Evolutionary conservation across 2,888 invertebrate species (phyloP).

Genomic region (Seira ritae): DNA sequence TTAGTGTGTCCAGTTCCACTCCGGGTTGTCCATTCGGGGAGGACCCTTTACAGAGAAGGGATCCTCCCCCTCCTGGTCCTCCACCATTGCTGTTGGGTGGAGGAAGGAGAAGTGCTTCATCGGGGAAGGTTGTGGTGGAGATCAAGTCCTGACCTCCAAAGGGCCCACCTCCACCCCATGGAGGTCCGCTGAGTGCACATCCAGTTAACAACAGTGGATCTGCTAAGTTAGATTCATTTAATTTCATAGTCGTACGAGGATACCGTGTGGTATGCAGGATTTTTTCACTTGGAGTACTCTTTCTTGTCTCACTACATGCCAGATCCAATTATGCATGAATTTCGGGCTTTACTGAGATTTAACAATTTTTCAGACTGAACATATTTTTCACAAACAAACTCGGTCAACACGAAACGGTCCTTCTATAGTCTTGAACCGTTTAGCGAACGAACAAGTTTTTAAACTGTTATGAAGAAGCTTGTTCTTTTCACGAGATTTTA

Average conservation of each 20-base stretch:
- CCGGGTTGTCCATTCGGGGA: conserved; percentile 53
- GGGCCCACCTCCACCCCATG: conserved; percentile 66
- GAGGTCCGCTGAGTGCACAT: conserved; percentile 67
- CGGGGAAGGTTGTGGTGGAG: conserved; percentile 69
- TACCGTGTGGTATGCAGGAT: conserved; percentile 33
- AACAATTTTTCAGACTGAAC: too few species aligned
- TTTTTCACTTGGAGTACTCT: conserved; percentile 31
- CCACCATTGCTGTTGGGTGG: conserved; percentile 45
- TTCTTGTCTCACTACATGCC: conserved; percentile 41
- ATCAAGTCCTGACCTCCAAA: conserved; percentile 69
- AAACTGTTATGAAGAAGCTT: conserved; percentile 47
- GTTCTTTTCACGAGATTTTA: conserved; percentile 59
- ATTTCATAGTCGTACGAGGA: conserved; percentile 67
- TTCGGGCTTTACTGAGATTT: neutral
- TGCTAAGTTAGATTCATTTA: conserved; percentile 70
- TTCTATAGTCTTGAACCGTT: conserved; percentile 43
- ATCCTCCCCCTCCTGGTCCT: conserved; percentile 30
- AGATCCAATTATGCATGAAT: conserved; percentile 5
- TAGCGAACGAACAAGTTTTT: conserved; percentile 52
- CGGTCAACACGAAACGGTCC: neutral
- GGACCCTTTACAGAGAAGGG: conserved; percentile 39
- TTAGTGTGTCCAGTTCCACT: conserved; percentile 65
- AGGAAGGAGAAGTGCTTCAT: conserved; percentile 65
- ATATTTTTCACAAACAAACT: neutral
- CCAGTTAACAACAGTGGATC: conserved; percentile 69